Base-by-base conservation (phyloP, 1,140 invertebrate species). In the Diachasmimorpha longicaudata region DNA sequence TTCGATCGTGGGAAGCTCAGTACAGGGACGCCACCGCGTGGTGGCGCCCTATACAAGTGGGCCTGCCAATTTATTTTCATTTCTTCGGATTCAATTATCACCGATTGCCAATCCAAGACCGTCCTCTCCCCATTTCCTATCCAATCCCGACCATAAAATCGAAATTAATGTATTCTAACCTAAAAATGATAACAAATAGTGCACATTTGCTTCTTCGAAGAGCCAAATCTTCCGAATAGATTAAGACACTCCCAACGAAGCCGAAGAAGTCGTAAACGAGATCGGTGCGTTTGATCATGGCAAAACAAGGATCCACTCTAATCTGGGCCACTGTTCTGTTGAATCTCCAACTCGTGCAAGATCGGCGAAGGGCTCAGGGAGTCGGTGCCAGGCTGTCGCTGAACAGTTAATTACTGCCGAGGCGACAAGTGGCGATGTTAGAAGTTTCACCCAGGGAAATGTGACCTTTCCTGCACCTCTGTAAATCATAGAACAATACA, bases 401-500 rank as follows among this genome's bases (percentile, higher is more conserved):
- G 36, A 71, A 67, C 42, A 48, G 72, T 75, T 79, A 79, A 79
- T 81, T 81, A 77, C 76, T 52, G 63, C n/a, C 36, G 19, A 75
- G 76, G 69, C 73, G 74, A 79, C 70, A 75, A 77, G 77, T 70
- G 69, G 52, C 21, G 55, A 14, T 68, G 66, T 68, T 39, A 2
- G 23, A 72, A 69, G 19, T 63, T 75, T 78, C 72, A 73, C 75
- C 72, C 25, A 46, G 70, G 52, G 73, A 78, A 70, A 48, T 19
- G 66, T 31, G 66, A 68, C 36, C 66, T 37, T 39, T 68, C 69
- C 72, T 71, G 46, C 68, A 63, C 42, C 70, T 69, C 58, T 70
- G 74, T 81, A 83, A 83, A 83, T 81, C 83, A 83, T 79, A 78
- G 74, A 79, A 84, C 78, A 79, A 81, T 80, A 70, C 77, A 55